Percentiles rank a stretch among this genome's conserved stretches.
phyloP scores from a whole-genome alignment of 37 sponge, comb jelly and placozoan genomes.

The Halichondria panicea region DNA sequence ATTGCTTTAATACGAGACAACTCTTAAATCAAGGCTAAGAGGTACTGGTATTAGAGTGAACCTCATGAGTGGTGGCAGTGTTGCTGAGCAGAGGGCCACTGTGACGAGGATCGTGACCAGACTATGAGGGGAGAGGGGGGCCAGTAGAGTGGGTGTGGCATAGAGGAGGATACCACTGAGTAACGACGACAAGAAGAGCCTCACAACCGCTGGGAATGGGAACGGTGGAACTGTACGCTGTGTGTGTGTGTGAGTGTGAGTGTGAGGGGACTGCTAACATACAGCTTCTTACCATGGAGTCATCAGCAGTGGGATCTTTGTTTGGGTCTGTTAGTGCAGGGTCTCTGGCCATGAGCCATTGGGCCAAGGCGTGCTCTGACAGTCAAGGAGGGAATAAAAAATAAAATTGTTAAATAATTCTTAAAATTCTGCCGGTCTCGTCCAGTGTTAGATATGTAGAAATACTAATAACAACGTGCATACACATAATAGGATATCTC shows the following conservation, averaged over 20 bases:
- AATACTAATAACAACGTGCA: background rate
- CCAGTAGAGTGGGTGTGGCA: slow-evolving; percentile 3
- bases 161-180: slow-evolving; percentile 32
- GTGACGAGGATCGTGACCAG: too few species aligned
- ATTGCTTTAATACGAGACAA: too few species aligned
- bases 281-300: background rate
- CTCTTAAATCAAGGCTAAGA: too few species aligned
- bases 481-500: slow-evolving; percentile 67
- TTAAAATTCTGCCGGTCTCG: too few species aligned
- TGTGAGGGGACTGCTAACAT: background rate
- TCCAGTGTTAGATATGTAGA: background rate
- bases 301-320: background rate
- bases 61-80: too few species aligned
- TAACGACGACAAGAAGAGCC: slow-evolving; percentile 4
- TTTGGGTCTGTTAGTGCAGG: background rate
- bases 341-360: slow-evolving; percentile 53
- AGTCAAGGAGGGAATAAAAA: background rate
- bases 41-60: too few species aligned
- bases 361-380: slow-evolving; percentile 28
- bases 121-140: background rate
- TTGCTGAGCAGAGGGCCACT: too few species aligned
- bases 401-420: too few species aligned
- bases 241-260: background rate
- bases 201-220: slow-evolving; percentile 31
- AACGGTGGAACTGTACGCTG: too few species aligned